phyloP scores from a whole-genome alignment of 2,797 vertebrate species.

The Megaceryle alcyon region DNA sequence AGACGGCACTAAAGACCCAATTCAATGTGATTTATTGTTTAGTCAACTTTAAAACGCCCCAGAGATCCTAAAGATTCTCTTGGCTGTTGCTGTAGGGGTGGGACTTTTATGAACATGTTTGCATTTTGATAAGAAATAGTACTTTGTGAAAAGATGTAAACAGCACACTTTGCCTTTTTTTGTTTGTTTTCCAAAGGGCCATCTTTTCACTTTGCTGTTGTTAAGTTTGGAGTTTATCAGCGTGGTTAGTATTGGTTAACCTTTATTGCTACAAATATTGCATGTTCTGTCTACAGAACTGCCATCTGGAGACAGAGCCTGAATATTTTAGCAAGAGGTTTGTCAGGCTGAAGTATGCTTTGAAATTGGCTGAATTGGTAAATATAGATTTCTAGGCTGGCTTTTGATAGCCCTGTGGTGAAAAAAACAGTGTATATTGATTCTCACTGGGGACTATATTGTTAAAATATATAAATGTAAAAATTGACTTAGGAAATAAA shows the following conservation, averaged over 20 bases:
- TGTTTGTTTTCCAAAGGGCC: background rate
- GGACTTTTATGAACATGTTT: background rate
- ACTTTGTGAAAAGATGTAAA: background rate
- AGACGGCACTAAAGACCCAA: background rate
- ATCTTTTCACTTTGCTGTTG: constrained; percentile 1
- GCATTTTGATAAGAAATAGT: constrained; percentile 33
- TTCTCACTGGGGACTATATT: background rate
- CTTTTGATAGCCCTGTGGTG: background rate
- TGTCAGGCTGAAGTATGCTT: background rate
- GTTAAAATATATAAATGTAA: constrained; percentile 68
- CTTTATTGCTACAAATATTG: constrained; percentile 7
- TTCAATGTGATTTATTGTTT: constrained; percentile 17
- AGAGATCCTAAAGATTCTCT: constrained; percentile 23
- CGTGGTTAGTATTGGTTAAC: background rate
- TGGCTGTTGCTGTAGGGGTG: constrained; percentile 24
- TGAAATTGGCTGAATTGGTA: background rate
- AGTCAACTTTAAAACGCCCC: constrained; percentile 16
- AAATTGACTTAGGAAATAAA: constrained; percentile 63
- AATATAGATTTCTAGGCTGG: background rate
- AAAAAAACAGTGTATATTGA: background rate
- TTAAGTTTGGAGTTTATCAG: constrained; percentile 50
- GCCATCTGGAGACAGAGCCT: constrained; percentile 2
- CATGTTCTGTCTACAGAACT: background rate
- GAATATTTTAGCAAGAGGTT: constrained; percentile 10
- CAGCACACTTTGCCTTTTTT: background rate